Base-by-base conservation (phyloP, 2,113 vertebrate species). In the Corythoichthys intestinalis region DNA sequence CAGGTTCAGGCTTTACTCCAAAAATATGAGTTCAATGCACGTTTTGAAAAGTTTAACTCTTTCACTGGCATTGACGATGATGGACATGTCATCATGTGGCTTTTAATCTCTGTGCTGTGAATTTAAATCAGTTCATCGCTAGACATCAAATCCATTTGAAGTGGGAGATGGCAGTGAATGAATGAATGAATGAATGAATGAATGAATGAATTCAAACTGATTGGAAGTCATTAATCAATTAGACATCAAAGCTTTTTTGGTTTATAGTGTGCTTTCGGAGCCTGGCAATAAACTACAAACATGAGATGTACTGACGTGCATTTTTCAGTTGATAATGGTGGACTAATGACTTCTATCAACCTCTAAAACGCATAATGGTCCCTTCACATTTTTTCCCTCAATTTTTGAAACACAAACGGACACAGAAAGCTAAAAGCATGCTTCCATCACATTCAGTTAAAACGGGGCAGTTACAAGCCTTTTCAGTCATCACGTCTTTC, bases 311-410 rank as follows among this genome's bases (percentile, higher is more conserved):
- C 14, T 17, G 57, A 38, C 13, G 7, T 7, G 35, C 2, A 37
- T 35, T 15, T 39, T 59, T 39, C 4, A 59, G 15, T 17, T 39
- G 6, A 17, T 60, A 17, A 37, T 17, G 13, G 37, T 59, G 52
- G 14, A 12, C 6, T 60, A 37, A 58, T 39, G 14, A 39, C 35
- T 39, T 38, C 6, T 17, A 4, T 88, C 86, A 86, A 54, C 60
- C 50, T n/a, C 14, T 78, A 82, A 88, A 85, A 88, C 84, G 81
- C 79, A 54, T 84, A 87, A 87, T 86, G 72, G 79, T 65, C 67
- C 74, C 76, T 20, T 56, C 13, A 50, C 85, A 82, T 87, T 79
- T 86, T 83, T 87, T 83, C 70, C 69, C 62, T 75, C n/a, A 64
- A 78, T 84, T 87, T 84, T 85, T 87, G 87, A 88, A 77, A 88